Evolutionary conservation across 2,888 invertebrate species (phyloP), one percentile per base, ranked within the genome.

Genomic region (Tetramorium bicarinatum): DNA sequence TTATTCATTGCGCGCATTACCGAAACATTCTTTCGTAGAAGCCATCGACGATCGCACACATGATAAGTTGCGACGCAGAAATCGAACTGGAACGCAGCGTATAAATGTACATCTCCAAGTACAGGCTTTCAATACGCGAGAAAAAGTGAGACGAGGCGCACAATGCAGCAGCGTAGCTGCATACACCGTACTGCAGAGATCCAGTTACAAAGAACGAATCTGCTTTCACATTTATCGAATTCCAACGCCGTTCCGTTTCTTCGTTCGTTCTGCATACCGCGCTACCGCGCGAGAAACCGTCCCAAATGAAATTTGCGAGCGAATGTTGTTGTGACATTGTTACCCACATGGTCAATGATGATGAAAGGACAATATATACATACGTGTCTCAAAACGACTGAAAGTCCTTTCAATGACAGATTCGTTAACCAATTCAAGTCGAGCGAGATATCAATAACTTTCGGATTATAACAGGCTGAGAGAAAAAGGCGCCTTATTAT

Each of bases 221-320:
- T 44, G 77, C 77, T 77, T 77, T 77, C 77, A 69, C 77, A 77
- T 77, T 77, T 77, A 69, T 77, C 41, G 77, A 77, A 77, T 77
- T 77, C 77, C 77, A 77, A 25, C 61, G 44, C 25, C 54, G 49
- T 38, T 61, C 61, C 61, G 54, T 56, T 74, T 59, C 18, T 72
- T 49, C 75, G 64, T 52, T 64, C 76, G 76, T 77, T 67, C 77
- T 54, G 77, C 77, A 56, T 77, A 49, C 69, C 75, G 29, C 8
- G 25, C n/a, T 61, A 69, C 54, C 25, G n/a, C n/a, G n/a, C n/a
- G 44, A n/a, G 44, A 77, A 44, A 56, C n/a, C 29, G 41, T 77
- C 15, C n/a, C 15, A 54, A 69, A 4, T 21, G 13, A 34, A 34
- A 66, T 76, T 76, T 66, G 21, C 21, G 21, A 64, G 13, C 52